phyloP scores from a whole-genome alignment of 2,888 invertebrate genomes.

The Heliconius sara region DNA sequence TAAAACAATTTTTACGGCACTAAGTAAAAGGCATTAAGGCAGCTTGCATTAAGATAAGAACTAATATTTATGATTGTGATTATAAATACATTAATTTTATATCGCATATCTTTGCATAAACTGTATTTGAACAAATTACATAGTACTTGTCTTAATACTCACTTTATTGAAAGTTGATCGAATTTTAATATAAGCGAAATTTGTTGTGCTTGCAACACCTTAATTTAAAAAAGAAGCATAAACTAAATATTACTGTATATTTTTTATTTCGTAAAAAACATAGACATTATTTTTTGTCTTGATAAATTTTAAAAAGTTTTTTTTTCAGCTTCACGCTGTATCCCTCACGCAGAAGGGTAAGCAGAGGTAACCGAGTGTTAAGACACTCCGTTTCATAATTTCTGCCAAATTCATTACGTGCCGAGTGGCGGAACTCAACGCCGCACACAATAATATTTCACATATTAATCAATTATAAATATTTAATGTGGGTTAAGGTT shows the following conservation, averaged over 20 bases:
- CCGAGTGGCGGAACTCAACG: too few relatives aligned
- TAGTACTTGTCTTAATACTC: constrained; percentile 6
- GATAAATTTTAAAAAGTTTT: too few relatives aligned
- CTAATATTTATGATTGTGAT: constrained; percentile 41
- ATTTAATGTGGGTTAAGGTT: too few relatives aligned
- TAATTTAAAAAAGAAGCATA: background rate
- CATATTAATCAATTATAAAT: too few relatives aligned
- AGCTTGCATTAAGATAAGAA: constrained; percentile 41
- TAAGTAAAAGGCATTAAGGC: constrained; percentile 43
- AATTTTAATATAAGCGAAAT: background rate
- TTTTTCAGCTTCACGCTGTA: too few relatives aligned
- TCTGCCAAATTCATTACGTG: too few relatives aligned
- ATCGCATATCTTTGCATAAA: constrained; percentile 33
- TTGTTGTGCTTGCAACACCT: background rate
- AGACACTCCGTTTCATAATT: too few relatives aligned
- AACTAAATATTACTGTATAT: background rate
- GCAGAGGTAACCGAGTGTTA: too few relatives aligned
- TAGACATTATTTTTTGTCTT: too few relatives aligned
- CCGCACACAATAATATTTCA: too few relatives aligned
- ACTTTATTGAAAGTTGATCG: background rate
- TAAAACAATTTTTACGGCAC: constrained; percentile 32
- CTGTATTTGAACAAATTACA: constrained; percentile 37
- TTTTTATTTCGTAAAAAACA: background rate
- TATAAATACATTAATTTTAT: constrained; percentile 41
- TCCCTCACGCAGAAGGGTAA: too few relatives aligned